These are phyloP conservation scores for Oryzias melastigma DNA, from an alignment of 2,113 vertebrate species.

Conservation along the genomic window DNA sequence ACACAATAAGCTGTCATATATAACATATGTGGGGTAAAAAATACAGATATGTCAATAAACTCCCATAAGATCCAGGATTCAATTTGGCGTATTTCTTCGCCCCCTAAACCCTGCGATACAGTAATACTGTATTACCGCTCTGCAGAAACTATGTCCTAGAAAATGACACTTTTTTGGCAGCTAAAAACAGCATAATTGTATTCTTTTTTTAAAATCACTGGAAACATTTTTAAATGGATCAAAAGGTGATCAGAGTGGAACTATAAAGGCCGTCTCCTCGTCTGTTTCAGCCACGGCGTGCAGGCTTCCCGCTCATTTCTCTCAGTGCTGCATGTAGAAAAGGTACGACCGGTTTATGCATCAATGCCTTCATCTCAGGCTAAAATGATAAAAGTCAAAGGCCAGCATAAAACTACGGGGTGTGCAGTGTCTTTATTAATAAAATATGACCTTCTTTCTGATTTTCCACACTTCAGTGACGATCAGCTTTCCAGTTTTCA, in stretches of 20 bases:
- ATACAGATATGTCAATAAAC: too few species aligned
- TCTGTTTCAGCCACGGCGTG: slow-evolving; percentile 54
- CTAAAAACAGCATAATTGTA: too few species aligned
- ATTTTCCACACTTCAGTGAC: slow-evolving; percentile 27
- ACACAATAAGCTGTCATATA: too few species aligned
- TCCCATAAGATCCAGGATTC: too few species aligned
- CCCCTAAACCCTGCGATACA: too few species aligned
- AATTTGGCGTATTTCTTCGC: too few species aligned
- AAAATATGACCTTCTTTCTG: slow-evolving; percentile 40
- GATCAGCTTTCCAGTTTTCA: slow-evolving; percentile 6
- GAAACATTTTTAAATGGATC: too few species aligned
- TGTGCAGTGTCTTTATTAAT: slow-evolving; percentile 34
- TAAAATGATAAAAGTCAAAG: slow-evolving; percentile 23
- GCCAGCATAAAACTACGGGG: slow-evolving; percentile 11
- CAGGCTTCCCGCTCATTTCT: slow-evolving; percentile 43
- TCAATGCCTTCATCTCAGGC: slow-evolving; percentile 17
- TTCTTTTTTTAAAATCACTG: too few species aligned
- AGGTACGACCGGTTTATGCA: slow-evolving; percentile 21
- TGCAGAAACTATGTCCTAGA: too few species aligned
- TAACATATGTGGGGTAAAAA: too few species aligned
- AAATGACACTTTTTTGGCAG: too few species aligned
- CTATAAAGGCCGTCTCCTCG: slow-evolving; percentile 38
- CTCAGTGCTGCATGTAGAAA: not conserved
- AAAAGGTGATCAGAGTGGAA: not conserved
- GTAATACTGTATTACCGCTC: too few species aligned